Conservation (phyloP, 2,113 vertebrate species). For the Strigops habroptila region DNA sequence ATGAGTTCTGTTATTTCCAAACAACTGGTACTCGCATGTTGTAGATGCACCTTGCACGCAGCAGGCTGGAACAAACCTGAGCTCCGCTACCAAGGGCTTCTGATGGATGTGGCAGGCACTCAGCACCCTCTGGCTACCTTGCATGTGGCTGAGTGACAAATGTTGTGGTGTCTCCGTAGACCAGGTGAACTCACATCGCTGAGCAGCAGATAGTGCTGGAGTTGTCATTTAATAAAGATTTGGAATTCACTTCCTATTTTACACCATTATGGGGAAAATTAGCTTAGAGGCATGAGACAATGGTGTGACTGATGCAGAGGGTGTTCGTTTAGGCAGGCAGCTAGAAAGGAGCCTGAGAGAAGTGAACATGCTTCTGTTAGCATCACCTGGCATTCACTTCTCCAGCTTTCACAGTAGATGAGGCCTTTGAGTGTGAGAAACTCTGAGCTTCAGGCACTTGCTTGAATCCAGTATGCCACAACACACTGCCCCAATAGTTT, state of each 20-base stretch:
- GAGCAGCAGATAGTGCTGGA: neutral
- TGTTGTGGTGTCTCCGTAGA: neutral
- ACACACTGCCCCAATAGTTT: neutral
- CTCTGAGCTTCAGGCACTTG: neutral
- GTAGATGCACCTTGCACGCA: neutral
- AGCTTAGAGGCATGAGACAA: neutral
- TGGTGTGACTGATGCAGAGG: neutral
- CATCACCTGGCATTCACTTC: neutral
- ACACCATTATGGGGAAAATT: neutral
- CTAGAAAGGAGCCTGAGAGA: neutral
- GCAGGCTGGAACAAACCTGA: neutral
- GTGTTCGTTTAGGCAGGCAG: slow-evolving; percentile 14
- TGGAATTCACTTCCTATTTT: neutral
- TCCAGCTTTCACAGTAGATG: neutral
- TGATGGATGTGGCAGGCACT: neutral
- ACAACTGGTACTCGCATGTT: neutral
- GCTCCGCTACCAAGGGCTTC: neutral
- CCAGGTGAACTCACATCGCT: neutral
- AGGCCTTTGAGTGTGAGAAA: neutral
- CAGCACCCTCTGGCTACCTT: neutral
- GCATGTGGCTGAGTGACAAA: neutral
- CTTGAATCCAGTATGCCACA: neutral
- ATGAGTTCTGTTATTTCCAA: neutral
- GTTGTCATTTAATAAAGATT: neutral
- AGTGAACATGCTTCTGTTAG: neutral